A percentile compares a stretch with the other conserved stretches of the same genome.
Conservation (phyloP, 1,140 invertebrate species). For the Papilio dardanus region DNA sequence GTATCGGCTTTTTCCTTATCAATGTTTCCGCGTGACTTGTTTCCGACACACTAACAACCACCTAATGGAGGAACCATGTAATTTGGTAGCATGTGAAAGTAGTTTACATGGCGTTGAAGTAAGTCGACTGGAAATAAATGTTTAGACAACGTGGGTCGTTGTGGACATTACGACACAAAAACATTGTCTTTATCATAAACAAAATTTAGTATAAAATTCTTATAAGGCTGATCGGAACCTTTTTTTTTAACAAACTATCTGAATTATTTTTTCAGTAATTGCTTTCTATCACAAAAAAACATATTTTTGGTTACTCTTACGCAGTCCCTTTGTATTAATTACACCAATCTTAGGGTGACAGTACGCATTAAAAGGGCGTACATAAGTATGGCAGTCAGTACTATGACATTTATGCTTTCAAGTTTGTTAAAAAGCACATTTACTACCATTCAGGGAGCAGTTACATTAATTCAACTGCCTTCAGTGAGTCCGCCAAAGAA, state of each 20-base stretch:
- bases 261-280: too few species aligned
- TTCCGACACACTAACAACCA: slow-evolving; percentile 22
- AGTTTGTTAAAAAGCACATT: slow-evolving; percentile 8
- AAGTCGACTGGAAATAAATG: neutral
- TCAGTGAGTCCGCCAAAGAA: neutral
- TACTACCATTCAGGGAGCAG: neutral
- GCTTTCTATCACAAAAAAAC: too few species aligned
- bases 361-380: too few species aligned
- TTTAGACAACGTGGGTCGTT: neutral
- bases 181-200: too few species aligned
- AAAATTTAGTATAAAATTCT: too few species aligned
- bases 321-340: too few species aligned
- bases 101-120: slow-evolving; percentile 9
- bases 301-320: too few species aligned
- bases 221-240: neutral
- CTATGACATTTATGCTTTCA: neutral
- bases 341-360: too few species aligned
- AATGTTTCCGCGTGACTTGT: neutral
- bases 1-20: slow-evolving; percentile 12
- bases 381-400: too few species aligned
- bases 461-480: slow-evolving; percentile 21
- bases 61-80: slow-evolving; percentile 19
- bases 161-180: neutral
- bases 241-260: too few species aligned
- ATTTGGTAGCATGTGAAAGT: slow-evolving; percentile 25